phyloP scores from a whole-genome alignment of 2,797 vertebrate genomes.

The Pipistrellus nathusii region DNA sequence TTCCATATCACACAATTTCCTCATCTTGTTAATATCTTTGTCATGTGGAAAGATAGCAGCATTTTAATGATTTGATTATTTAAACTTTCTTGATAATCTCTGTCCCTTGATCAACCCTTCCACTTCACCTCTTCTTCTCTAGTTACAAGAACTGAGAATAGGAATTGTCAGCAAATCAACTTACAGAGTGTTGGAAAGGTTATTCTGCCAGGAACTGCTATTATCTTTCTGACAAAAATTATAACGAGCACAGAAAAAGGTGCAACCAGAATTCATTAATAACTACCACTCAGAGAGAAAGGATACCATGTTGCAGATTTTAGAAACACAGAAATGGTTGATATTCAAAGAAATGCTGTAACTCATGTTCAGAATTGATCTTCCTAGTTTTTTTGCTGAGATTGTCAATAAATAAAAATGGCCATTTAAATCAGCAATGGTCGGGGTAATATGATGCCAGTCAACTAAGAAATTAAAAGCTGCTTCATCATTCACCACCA shows the following conservation, averaged over 20 bases:
- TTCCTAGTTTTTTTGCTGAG: slow-evolving; percentile 69
- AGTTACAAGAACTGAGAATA: slow-evolving; percentile 68
- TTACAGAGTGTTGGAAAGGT: slow-evolving; percentile 77
- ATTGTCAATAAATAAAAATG: slow-evolving; percentile 72
- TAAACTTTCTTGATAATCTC: slow-evolving; percentile 82
- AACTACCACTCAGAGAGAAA: slow-evolving; percentile 66
- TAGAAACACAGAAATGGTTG: slow-evolving; percentile 64
- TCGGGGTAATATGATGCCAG: background rate
- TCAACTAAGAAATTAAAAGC: slow-evolving; percentile 65
- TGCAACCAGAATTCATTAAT: slow-evolving; percentile 66
- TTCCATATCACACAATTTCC: slow-evolving; percentile 81
- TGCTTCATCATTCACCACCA: slow-evolving; percentile 22
- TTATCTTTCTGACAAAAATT: slow-evolving; percentile 79
- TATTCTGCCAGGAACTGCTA: slow-evolving; percentile 71
- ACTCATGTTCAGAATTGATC: slow-evolving; percentile 74
- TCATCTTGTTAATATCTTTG: slow-evolving; percentile 79
- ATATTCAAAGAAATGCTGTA: slow-evolving; percentile 68
- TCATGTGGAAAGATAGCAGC: slow-evolving; percentile 77
- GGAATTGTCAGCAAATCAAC: slow-evolving; percentile 82
- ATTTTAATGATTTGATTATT: slow-evolving; percentile 84
- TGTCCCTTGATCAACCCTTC: slow-evolving; percentile 81
- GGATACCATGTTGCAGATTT: slow-evolving; percentile 35
- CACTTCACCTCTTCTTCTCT: slow-evolving; percentile 77
- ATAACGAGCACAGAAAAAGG: slow-evolving; percentile 68
- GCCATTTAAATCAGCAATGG: slow-evolving; percentile 34